Percentiles rank a stretch among this genome's conserved stretches.
phyloP scores from a whole-genome alignment of 2,113 vertebrate genomes.

The Aviceda subcristata region DNA sequence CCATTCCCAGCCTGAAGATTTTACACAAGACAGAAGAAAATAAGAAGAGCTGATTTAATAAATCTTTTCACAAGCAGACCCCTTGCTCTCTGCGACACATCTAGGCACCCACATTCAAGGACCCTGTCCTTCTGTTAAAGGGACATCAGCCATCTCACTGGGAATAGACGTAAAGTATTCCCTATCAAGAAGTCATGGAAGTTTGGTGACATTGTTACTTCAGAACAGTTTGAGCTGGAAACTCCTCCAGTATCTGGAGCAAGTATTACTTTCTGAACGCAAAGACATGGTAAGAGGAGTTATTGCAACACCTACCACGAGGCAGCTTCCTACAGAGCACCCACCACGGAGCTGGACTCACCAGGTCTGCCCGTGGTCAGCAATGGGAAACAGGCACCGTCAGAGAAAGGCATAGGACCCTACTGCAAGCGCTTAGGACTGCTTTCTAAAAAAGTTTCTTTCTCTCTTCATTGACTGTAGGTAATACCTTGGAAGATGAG shows the following conservation, averaged over 20 bases:
- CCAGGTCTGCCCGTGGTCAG: background rate
- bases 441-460: background rate
- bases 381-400: background rate
- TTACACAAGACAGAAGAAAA: background rate
- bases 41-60: background rate
- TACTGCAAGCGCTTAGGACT: background rate
- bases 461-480: background rate
- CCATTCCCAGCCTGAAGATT: background rate
- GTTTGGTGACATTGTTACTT: background rate
- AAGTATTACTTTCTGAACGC: background rate
- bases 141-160: background rate
- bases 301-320: background rate
- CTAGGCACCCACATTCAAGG: background rate
- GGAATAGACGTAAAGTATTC: background rate
- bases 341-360: background rate
- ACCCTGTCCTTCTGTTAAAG: background rate
- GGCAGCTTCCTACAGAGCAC: background rate
- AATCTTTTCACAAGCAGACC: background rate
- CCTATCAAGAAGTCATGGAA: background rate
- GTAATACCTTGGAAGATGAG: background rate
- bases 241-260: background rate
- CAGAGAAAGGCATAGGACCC: background rate
- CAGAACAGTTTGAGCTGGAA: background rate
- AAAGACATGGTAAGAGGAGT: background rate
- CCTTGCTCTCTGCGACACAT: background rate